Conservation (phyloP, 2,797 vertebrate genomes). For the Distichodus sexfasciatus region DNA sequence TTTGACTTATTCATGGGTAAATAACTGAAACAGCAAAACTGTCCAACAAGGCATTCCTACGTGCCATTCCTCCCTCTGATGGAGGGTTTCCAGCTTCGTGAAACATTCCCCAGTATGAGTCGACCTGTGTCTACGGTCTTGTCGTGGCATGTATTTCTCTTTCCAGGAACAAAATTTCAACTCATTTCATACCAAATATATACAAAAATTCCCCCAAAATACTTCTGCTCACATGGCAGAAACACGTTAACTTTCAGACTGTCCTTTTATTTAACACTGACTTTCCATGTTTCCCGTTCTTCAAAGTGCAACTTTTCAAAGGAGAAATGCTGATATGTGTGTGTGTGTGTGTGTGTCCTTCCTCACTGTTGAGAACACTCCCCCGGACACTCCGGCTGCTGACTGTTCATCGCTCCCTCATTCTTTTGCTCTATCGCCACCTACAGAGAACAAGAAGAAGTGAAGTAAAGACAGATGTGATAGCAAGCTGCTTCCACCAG, state of each 20-base stretch:
- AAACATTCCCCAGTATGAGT: too few species aligned
- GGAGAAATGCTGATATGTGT: background rate
- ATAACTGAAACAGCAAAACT: too few species aligned
- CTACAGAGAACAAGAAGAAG: slow-evolving; percentile 58
- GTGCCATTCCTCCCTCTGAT: too few species aligned
- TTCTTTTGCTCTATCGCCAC: slow-evolving; percentile 84
- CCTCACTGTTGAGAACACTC: slow-evolving; percentile 78
- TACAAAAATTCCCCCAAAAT: slow-evolving; percentile 2
- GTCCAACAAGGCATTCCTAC: too few species aligned
- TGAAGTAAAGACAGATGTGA: background rate
- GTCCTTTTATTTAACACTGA: slow-evolving; percentile 6
- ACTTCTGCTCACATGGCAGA: background rate
- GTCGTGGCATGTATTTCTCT: background rate
- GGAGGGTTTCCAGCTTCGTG: too few species aligned
- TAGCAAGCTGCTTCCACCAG: slow-evolving; percentile 23
- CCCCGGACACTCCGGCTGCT: slow-evolving; percentile 64
- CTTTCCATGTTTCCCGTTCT: background rate
- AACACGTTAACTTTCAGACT: slow-evolving; percentile 28
- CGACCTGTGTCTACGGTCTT: too few species aligned
- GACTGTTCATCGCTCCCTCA: slow-evolving; percentile 65
- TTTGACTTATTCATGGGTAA: too few species aligned
- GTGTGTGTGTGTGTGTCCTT: background rate
- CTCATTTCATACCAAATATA: background rate
- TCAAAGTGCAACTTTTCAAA: slow-evolving; percentile 33
- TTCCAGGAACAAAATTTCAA: background rate